Base-by-base conservation (phyloP, 2,888 invertebrate species). In the Uloborus plumipes region DNA sequence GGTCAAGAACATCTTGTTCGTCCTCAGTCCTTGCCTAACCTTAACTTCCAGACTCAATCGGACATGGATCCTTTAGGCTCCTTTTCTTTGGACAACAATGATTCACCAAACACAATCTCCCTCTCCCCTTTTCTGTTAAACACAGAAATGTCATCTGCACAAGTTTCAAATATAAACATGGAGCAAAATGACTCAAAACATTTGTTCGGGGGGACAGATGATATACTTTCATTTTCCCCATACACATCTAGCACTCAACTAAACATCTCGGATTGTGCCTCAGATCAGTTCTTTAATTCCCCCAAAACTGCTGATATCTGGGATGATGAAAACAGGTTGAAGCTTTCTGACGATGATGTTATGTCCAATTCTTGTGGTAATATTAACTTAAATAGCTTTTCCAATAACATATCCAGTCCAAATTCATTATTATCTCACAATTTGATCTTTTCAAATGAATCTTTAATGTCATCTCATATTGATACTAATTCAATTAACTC, bases 171-270 rank as follows among this genome's bases (percentile, higher is more conserved):
- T 47, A 16, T 51, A 26, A 65, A 49, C 26, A 2, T 58, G 6
- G 66, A 61, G 51, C 59, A 58, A 7, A 65, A 20, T n/a, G 58
- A 18, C 26, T 50, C 62, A n/a, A 79, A 72, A 18, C 79, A 80
- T 3, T 47, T 80, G 13, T 80, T 80, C 69, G 79, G 61, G 15
- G 79, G 62, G 15, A 50, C 78, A 15, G 64, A 39, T 31, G 78
- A 78, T 58, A 65, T 78, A 51, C 71, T 78, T 49, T 26, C 64
- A 4, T 49, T 72, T 26, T 59, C 58, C 22, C 16, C 55, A 16
- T 78, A 72, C 31, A 20, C 66, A 26, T 16, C 78, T 9, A 66
- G 7, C 15, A 50, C 16, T n/a, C 53, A 59, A 15, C 22, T 71
- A 13, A 31, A 49, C 20, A 49, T 49, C 0, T 22, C 58, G 16